Evolutionary conservation across 64 coral and sea anemone species (phyloP).

Genomic region (Actinia equina): DNA sequence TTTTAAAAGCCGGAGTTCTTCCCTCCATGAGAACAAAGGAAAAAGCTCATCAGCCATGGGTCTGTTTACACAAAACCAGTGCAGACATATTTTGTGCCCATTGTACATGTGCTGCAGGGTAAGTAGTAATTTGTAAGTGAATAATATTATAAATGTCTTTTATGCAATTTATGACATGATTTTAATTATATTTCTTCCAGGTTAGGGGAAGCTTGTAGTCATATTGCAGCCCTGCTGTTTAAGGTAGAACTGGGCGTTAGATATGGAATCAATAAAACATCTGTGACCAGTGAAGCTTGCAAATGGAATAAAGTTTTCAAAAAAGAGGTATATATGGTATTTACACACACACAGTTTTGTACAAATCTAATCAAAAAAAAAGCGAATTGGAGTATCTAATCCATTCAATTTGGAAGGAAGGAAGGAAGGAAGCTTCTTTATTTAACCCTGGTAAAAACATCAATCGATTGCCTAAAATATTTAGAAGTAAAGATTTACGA

Average conservation of each 20-base stretch:
- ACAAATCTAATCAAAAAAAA: too few relatives aligned
- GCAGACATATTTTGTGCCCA: constrained; percentile 18
- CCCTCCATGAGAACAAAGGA: not conserved
- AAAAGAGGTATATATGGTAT: too few relatives aligned
- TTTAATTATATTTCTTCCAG: not conserved
- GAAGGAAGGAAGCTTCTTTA: too few relatives aligned
- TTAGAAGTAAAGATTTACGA: too few relatives aligned
- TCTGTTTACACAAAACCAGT: constrained; percentile 35
- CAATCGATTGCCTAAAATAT: too few relatives aligned
- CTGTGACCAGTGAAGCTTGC: constrained; percentile 30
- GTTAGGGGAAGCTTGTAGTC: not conserved
- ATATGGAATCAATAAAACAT: constrained; percentile 18
- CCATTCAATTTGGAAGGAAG: not conserved
- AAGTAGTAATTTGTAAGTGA: not conserved
- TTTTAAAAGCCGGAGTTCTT: not conserved
- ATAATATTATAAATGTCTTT: not conserved
- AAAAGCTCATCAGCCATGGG: not conserved
- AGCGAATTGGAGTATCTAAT: too few relatives aligned
- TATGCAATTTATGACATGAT: not conserved
- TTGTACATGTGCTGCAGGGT: constrained; percentile 41
- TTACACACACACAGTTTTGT: too few relatives aligned
- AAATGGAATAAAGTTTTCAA: too few relatives aligned
- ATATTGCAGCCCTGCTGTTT: not conserved
- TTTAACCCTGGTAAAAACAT: too few relatives aligned
- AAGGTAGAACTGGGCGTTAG: not conserved